Evolutionary conservation across 1,140 invertebrate species (phyloP).

Genomic region (Meloidogyne exigua): DNA sequence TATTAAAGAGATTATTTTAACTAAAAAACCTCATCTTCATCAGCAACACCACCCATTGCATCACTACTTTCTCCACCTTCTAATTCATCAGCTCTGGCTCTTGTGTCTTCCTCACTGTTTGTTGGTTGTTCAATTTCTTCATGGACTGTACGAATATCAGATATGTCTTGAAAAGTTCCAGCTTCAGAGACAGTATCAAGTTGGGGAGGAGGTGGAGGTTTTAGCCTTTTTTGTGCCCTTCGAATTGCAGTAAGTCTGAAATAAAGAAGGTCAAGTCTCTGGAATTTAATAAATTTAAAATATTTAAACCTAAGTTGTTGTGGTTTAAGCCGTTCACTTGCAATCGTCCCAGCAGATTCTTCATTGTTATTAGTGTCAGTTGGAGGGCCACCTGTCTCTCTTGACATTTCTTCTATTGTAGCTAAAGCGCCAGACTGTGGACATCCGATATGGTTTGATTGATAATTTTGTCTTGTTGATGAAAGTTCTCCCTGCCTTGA

Average conservation of each 20-base stretch:
- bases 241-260: constrained; percentile 29
- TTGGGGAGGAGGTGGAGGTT: constrained; percentile 20
- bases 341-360: constrained; percentile 9
- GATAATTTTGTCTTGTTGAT: neutral
- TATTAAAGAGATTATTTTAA: neutral
- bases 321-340: constrained; percentile 8
- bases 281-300: neutral
- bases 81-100: constrained; percentile 53
- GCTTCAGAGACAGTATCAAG: constrained; percentile 59
- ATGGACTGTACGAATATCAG: constrained; percentile 61
- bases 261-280: neutral
- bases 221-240: constrained; percentile 27
- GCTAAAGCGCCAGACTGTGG: constrained; percentile 10
- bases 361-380: constrained; percentile 42
- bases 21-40: constrained; percentile 12
- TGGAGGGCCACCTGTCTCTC: constrained; percentile 9
- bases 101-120: constrained; percentile 54
- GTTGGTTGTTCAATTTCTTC: constrained; percentile 36
- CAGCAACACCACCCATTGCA: constrained; percentile 24
- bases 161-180: constrained; percentile 63
- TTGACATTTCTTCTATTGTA: constrained; percentile 24
- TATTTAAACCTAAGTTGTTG: neutral
- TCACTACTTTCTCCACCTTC: constrained; percentile 24
- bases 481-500: neutral
- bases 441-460: constrained; percentile 14